Evolutionary conservation across 2,888 invertebrate species (phyloP), one percentile per base, ranked within the genome.

Genomic region (Hydrotaea diabolus): DNA sequence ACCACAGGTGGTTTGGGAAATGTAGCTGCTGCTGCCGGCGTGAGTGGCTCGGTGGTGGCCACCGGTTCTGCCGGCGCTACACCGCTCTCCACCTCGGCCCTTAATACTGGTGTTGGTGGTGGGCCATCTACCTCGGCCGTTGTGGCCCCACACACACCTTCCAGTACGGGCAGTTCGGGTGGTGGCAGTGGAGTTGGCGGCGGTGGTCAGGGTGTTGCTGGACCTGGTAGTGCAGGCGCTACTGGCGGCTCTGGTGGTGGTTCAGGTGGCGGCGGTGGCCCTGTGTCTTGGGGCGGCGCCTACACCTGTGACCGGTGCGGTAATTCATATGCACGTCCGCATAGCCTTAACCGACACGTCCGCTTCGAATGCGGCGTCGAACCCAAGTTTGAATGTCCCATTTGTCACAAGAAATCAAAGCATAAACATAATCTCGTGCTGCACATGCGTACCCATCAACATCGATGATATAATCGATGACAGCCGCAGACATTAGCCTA

Each of bases 291-390:
- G 82, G 90, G 92, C 59, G 91, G 92, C 55, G 91, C 92, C 79
- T 92, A 92, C 87, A 92, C 92, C 74, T 94, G 94, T 89, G 92
- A 93, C 26, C 93, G 93, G 49, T 94, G 94, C 89, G 94, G 94
- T 39, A 94, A 94, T 86, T 92, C 93, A 31, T 94, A 94, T 88
- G 93, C 94, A 11, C 92, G 94, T 43, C 93, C 93, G 17, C 94
- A 94, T 86, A 94, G 92, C 87, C 89, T 93, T 23, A 94, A 93
- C 87, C 92, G 94, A 72, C 94, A 94, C 88, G 93, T 94, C 78
- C 93, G 93, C 80, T 94, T 94, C 89, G 94, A 94, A 88, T 94
- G 94, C 87, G 94, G 94, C 75, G 93, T 93, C 78, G 94, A 94
- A 87, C 95, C 95, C 0, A 94, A 94, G 88, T 94, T 94, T 89